Conservation (phyloP, 2,113 vertebrate species). For the Sitta europaea region DNA sequence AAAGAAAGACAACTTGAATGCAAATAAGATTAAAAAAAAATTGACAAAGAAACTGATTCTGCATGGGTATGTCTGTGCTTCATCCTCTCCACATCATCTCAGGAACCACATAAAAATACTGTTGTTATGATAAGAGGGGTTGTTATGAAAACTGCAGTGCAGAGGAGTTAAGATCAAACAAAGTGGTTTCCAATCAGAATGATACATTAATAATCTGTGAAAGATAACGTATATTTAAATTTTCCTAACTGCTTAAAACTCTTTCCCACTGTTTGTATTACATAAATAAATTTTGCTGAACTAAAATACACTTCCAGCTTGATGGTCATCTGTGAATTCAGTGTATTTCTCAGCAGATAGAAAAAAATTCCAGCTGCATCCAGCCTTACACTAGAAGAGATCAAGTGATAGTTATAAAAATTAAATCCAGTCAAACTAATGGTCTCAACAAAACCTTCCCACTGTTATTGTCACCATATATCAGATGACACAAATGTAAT, state of each 20-base stretch:
- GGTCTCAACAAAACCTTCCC: background rate
- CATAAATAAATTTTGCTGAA: background rate
- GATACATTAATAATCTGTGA: background rate
- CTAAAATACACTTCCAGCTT: background rate
- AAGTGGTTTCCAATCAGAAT: background rate
- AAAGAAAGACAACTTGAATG: conserved; percentile 5
- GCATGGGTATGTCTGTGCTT: background rate
- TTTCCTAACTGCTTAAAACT: background rate
- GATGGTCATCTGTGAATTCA: background rate
- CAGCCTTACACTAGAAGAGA: background rate
- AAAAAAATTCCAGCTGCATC: background rate
- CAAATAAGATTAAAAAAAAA: conserved; percentile 25
- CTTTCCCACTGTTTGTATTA: background rate
- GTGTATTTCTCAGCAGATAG: background rate
- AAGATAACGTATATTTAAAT: background rate
- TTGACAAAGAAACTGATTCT: conserved; percentile 13
- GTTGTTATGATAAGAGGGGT: background rate
- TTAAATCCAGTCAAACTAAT: background rate
- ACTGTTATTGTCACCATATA: background rate
- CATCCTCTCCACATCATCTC: background rate
- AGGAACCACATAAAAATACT: conserved; percentile 26
- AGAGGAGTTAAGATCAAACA: background rate
- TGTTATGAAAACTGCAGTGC: background rate
- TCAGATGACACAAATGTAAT: background rate
- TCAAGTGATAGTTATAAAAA: background rate